Percentiles rank a stretch among this genome's conserved stretches.
These are phyloP conservation scores for Andrena praecox DNA, from an alignment of 2,888 invertebrate species.

Conservation along the genomic window DNA sequence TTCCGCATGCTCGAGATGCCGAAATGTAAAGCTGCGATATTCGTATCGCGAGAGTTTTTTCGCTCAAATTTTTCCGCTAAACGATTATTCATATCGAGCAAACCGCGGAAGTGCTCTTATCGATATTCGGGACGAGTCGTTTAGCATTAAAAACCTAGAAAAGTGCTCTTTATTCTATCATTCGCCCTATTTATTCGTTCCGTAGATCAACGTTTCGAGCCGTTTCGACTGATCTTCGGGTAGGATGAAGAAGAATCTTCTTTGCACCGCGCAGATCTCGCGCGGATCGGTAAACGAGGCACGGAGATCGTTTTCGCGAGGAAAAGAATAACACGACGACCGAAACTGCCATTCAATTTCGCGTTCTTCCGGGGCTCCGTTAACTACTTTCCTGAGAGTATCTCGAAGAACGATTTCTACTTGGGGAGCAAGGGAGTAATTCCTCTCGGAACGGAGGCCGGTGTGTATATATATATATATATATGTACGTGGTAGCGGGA, in stretches of 20 bases:
- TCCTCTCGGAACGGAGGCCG: slow-evolving; percentile 48
- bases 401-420: slow-evolving; percentile 60
- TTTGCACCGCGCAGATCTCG: neutral
- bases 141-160: no score
- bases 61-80: slow-evolving; percentile 36
- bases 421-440: slow-evolving; percentile 50
- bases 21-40: slow-evolving; percentile 57
- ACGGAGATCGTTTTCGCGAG: slow-evolving; percentile 17
- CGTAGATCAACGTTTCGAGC: neutral
- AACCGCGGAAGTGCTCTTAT: neutral
- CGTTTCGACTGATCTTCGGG: neutral
- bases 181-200: neutral
- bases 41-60: slow-evolving; percentile 44
- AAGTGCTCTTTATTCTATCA: no score
- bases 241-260: neutral
- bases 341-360: slow-evolving; percentile 63
- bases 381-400: slow-evolving; percentile 60
- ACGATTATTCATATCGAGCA: slow-evolving; percentile 30
- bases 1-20: slow-evolving; percentile 33
- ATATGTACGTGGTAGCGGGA: slow-evolving; percentile 61
- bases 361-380: slow-evolving; percentile 48
- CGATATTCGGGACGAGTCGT: neutral
- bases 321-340: slow-evolving; percentile 53
- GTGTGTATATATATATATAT: slow-evolving; percentile 15
- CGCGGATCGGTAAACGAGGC: neutral